Conservation (phyloP, 2,113 vertebrate genomes). For the Macquaria australasica region DNA sequence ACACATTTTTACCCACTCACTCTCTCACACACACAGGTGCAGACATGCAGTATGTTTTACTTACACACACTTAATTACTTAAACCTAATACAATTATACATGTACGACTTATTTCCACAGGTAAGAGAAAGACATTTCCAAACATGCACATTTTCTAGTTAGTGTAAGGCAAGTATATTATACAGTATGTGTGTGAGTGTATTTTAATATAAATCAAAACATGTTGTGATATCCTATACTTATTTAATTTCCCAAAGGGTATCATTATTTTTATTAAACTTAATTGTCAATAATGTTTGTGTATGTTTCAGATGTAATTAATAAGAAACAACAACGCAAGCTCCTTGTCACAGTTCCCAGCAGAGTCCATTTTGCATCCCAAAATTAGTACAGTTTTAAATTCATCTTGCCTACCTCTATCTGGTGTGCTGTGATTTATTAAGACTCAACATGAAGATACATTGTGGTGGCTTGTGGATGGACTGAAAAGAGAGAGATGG, state of each 20-base stretch:
- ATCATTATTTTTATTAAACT: constrained; percentile 45
- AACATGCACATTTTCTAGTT: not conserved
- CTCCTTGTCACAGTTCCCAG: constrained; percentile 33
- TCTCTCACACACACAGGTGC: not conserved
- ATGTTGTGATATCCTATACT: constrained; percentile 25
- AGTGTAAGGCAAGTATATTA: not conserved
- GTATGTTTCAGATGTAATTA: constrained; percentile 52
- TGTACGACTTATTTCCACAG: not conserved
- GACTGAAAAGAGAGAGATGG: constrained; percentile 24
- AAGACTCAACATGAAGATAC: constrained; percentile 72
- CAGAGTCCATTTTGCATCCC: constrained; percentile 1
- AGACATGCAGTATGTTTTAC: not conserved
- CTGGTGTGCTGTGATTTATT: constrained; percentile 57
- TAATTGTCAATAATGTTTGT: constrained; percentile 56
- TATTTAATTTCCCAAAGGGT: constrained; percentile 44
- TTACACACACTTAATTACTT: not conserved
- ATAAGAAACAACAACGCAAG: constrained; percentile 23
- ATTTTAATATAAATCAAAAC: not conserved
- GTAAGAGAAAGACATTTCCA: not conserved
- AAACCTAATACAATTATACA: not conserved
- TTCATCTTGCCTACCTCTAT: constrained; percentile 67
- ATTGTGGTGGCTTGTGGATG: constrained; percentile 27
- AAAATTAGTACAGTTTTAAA: constrained; percentile 12
- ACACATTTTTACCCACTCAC: constrained; percentile 1
- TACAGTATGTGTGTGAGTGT: not conserved